phyloP scores from a whole-genome alignment of 2,888 invertebrate species.

The Rapana venosa region DNA sequence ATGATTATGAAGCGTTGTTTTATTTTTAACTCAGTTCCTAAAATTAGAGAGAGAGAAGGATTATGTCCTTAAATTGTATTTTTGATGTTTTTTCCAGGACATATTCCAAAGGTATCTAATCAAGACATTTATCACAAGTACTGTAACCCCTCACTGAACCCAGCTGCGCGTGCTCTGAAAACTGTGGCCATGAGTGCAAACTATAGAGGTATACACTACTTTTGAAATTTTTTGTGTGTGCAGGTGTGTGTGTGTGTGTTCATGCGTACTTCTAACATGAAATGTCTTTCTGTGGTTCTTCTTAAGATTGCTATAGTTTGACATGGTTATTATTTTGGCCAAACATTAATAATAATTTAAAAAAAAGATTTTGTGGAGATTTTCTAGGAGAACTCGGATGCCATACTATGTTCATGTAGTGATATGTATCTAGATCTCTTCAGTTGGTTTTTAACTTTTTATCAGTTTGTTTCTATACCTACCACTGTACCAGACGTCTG shows the following conservation, averaged over 20 bases:
- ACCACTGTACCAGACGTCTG: not conserved
- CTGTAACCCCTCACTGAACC: slow-evolving; percentile 53
- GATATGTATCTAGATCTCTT: no score
- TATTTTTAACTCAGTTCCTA: not conserved
- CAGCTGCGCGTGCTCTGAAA: slow-evolving; percentile 57
- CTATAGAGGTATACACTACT: slow-evolving; percentile 47
- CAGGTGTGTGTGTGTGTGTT: not conserved
- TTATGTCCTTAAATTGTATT: not conserved
- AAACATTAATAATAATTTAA: no score
- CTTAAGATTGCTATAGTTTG: no score
- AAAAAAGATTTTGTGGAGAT: no score
- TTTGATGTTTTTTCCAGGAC: not conserved
- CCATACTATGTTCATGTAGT: no score
- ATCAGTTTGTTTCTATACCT: not conserved
- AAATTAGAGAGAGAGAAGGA: not conserved
- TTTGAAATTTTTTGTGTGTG: not conserved
- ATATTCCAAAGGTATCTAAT: not conserved
- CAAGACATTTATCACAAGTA: not conserved
- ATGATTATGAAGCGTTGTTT: no score
- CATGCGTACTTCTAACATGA: no score
- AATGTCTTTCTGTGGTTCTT: no score
- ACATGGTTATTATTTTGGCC: no score
- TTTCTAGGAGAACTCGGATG: no score
- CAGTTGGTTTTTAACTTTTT: no score
- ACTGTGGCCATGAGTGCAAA: slow-evolving; percentile 56